A percentile compares a stretch with the other conserved stretches of the same genome.
These are phyloP conservation scores for Eurystomus glaucurus DNA, from an alignment of 2,797 vertebrate genomes.

Conservation along the genomic window DNA sequence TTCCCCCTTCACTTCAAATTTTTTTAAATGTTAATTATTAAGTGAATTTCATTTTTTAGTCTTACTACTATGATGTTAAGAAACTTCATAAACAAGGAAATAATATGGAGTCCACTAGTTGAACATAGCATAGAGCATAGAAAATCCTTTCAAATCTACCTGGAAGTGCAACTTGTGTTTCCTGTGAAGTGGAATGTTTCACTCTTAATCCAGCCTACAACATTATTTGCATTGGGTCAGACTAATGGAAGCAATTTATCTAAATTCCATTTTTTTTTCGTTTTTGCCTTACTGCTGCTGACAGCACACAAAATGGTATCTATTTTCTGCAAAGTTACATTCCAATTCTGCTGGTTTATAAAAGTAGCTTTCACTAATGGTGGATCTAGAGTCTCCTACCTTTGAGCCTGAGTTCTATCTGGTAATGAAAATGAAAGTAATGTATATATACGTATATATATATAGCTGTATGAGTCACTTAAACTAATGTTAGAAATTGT, in stretches of 20 bases:
- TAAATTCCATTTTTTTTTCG: not conserved
- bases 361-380: not conserved
- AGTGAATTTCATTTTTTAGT: not conserved
- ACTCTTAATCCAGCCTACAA: not conserved
- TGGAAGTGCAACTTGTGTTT: not conserved
- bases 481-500: not conserved
- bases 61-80: not conserved
- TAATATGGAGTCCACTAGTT: not conserved
- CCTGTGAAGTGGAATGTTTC: not conserved
- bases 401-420: not conserved
- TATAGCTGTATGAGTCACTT: not conserved
- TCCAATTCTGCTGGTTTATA: not conserved
- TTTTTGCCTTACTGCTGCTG: not conserved
- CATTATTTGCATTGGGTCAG: not conserved
- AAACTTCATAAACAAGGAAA: not conserved
- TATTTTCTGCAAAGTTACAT: slow-evolving; percentile 44
- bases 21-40: not conserved
- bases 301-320: not conserved
- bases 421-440: slow-evolving; percentile 25
- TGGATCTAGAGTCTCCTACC: not conserved
- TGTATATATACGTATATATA: not conserved
- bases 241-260: not conserved
- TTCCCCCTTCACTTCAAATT: not conserved
- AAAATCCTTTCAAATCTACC: not conserved
- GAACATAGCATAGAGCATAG: not conserved